Evolutionary conservation across 2,113 vertebrate genomes (phyloP).

Genomic region (Promerops cafer): DNA sequence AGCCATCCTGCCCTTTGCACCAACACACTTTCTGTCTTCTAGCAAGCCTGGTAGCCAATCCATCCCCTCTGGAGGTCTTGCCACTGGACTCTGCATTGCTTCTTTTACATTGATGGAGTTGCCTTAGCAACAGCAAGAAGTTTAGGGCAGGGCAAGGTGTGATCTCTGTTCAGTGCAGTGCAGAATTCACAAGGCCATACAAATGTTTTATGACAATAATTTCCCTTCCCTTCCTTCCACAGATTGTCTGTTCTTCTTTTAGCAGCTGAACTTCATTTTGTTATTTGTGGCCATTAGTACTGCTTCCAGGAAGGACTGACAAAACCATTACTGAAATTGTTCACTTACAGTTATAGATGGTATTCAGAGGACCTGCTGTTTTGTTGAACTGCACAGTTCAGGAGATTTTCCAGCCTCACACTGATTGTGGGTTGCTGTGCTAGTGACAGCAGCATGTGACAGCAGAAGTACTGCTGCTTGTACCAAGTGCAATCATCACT

Average conservation of each 20-base stretch:
- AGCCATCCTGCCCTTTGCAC: neutral
- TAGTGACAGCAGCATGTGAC: neutral
- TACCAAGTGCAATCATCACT: neutral
- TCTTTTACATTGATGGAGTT: neutral
- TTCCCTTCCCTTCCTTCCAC: neutral
- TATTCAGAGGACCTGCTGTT: neutral
- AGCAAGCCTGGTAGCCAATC: neutral
- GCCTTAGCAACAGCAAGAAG: neutral
- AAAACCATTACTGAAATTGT: neutral
- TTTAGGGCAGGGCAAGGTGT: neutral
- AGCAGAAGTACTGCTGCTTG: neutral
- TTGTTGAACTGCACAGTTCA: neutral
- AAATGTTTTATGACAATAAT: neutral
- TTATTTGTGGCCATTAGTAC: neutral
- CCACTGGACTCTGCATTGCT: neutral
- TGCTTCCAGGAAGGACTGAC: neutral
- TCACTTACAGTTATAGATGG: neutral
- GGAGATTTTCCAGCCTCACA: neutral
- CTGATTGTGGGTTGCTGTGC: neutral
- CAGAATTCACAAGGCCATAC: neutral
- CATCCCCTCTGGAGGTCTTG: neutral
- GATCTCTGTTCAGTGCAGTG: neutral
- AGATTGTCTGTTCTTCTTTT: neutral
- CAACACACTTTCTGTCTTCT: neutral
- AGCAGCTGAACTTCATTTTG: neutral